Evolutionary conservation across 2,113 vertebrate genomes (phyloP), one percentile per base, ranked within the genome.

Genomic region (Meriones unguiculatus): DNA sequence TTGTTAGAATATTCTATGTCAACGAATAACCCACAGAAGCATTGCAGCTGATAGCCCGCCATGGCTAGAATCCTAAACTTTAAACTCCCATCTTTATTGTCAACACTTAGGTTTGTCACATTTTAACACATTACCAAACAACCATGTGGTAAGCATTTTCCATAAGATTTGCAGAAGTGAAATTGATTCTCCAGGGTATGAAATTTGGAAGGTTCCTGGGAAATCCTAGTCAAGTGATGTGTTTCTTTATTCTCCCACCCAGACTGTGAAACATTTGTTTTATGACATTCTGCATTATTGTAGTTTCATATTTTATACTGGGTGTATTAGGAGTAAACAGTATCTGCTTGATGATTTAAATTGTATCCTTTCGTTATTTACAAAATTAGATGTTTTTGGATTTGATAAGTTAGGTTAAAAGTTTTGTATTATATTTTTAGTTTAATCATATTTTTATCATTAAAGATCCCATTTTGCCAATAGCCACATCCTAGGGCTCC

Each of bases 121-220:
- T 92, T 90, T 94, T 91, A 35, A 69, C 62, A 32, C n/a, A 30
- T 93, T 81, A 80, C 93, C 91, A 80, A 95, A 88, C 20, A 90
- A 30, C 18, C 10, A 72, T 28, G 38, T 46, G 35, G 72, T 92
- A 24, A 81, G 13, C 3, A 76, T 95, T 95, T 80, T 77, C 54
- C 50, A n/a, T 65, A 52, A 81, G 28, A 86, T 73, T 94, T 94
- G 59, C 80, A 90, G 54, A 97, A 75, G 13, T 81, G 93, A 93
- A 73, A 87, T 46, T 75, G 95, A 35, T 25, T 77, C 9, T 57
- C 57, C 15, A 30, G 54, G 32, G 20, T 32, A 57, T 82, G 67
- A 76, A 70, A 12, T 20, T 54, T 89, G 94, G n/a, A 38, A 62
- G 20, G 22, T n/a, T 94, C 25, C 54, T 81, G 77, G 38, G 3